phyloP scores from a whole-genome alignment of 2,113 vertebrate genomes.

The Rostratula benghalensis region DNA sequence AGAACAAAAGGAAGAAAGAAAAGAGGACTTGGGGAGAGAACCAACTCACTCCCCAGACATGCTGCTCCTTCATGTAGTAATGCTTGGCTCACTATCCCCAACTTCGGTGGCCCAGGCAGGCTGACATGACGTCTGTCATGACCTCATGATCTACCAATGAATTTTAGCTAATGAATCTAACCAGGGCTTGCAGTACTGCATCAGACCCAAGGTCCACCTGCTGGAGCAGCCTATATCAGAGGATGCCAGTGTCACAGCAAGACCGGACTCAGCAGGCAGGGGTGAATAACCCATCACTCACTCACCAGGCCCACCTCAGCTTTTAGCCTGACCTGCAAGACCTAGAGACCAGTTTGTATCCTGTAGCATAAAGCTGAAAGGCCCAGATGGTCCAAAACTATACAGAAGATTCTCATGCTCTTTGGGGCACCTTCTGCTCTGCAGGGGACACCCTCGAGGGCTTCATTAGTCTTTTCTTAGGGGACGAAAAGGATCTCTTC shows the following conservation, averaged over 20 bases:
- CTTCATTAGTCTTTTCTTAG: background rate
- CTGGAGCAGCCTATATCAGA: background rate
- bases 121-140: background rate
- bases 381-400: background rate
- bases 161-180: background rate
- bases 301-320: background rate
- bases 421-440: background rate
- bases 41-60: background rate
- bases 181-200: background rate
- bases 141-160: background rate
- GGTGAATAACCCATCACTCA: fast-evolving
- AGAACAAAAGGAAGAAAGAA: background rate
- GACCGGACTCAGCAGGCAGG: fast-evolving
- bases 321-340: background rate
- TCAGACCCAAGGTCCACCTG: background rate
- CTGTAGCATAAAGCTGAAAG: background rate
- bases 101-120: background rate
- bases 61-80: background rate
- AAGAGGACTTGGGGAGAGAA: background rate
- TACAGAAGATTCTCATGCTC: background rate
- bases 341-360: background rate
- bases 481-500: background rate
- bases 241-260: background rate
- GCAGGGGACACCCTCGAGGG: fast-evolving
- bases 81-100: background rate